These are phyloP conservation scores for Gerosis bhagava DNA, from an alignment of 2,888 invertebrate species.

Conservation along the genomic window DNA sequence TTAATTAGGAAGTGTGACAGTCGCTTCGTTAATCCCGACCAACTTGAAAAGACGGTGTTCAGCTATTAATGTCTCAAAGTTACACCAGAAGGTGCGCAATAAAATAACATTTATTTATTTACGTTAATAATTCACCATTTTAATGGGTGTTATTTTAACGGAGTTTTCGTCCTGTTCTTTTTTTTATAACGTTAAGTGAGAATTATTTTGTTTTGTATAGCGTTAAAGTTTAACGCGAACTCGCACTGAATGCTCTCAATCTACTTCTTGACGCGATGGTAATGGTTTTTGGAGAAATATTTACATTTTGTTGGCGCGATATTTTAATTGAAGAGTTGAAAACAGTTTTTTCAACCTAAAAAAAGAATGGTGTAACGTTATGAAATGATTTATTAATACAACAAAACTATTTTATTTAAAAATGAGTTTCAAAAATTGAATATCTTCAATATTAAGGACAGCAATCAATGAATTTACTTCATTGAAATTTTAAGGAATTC, in stretches of 20 bases:
- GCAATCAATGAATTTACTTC: too few relatives aligned
- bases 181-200: slow-evolving; percentile 50
- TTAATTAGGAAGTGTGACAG: slow-evolving; percentile 78
- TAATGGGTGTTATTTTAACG: slow-evolving; percentile 55
- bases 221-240: slow-evolving; percentile 8
- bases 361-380: too few relatives aligned
- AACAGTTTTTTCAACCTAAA: too few relatives aligned
- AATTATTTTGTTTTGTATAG: slow-evolving; percentile 41
- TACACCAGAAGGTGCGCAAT: slow-evolving; percentile 71
- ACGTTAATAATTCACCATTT: slow-evolving; percentile 66
- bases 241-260: slow-evolving; percentile 7
- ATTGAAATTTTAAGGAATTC: too few relatives aligned
- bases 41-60: slow-evolving; percentile 58
- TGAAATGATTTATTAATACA: too few relatives aligned
- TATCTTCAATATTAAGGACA: too few relatives aligned
- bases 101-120: slow-evolving; percentile 71
- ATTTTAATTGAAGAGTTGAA: too few relatives aligned
- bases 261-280: slow-evolving; percentile 8
- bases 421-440: too few relatives aligned
- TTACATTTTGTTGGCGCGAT: too few relatives aligned
- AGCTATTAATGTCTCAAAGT: slow-evolving; percentile 74
- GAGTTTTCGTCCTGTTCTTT: slow-evolving; percentile 42
- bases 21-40: slow-evolving; percentile 72
- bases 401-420: too few relatives aligned
- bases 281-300: slow-evolving; percentile 8